Conservation (phyloP, 2,888 invertebrate species). For the Mellilla xanthometata region DNA sequence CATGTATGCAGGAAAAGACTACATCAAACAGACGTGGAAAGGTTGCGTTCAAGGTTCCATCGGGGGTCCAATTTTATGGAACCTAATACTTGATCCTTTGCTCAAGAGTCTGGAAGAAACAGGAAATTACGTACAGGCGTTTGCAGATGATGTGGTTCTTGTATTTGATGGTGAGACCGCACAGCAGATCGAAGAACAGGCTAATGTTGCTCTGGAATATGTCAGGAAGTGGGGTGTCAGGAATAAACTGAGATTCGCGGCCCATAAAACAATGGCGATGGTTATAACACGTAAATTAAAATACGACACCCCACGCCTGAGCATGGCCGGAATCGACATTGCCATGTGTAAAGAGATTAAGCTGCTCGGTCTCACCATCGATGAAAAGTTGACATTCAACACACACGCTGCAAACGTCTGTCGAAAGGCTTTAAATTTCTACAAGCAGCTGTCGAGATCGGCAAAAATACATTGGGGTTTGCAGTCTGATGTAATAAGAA, state of each 20-base stretch:
- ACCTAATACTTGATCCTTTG: background rate
- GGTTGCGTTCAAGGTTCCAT: too few species aligned
- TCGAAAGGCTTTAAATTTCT: background rate
- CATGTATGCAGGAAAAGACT: background rate
- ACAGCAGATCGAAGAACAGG: background rate
- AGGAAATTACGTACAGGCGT: background rate
- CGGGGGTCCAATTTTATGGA: background rate
- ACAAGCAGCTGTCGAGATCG: background rate
- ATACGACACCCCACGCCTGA: constrained; percentile 4
- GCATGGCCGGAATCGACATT: constrained; percentile 6
- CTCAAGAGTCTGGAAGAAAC: background rate
- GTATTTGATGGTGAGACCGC: background rate
- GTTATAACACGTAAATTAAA: background rate
- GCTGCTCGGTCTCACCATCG: constrained; percentile 9
- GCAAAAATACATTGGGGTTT: constrained; percentile 7
- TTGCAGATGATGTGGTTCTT: background rate
- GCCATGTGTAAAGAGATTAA: background rate
- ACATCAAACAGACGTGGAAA: background rate
- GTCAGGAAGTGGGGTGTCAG: constrained; percentile 7
- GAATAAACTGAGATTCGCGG: too few species aligned
- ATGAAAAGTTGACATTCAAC: too few species aligned
- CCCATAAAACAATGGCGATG: too few species aligned
- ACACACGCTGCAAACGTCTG: constrained; percentile 3
- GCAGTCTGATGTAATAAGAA: constrained; percentile 1
- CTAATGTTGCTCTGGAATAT: constrained; percentile 2